Conservation (phyloP, 2,888 invertebrate species). For the Melieria crassipennis region DNA sequence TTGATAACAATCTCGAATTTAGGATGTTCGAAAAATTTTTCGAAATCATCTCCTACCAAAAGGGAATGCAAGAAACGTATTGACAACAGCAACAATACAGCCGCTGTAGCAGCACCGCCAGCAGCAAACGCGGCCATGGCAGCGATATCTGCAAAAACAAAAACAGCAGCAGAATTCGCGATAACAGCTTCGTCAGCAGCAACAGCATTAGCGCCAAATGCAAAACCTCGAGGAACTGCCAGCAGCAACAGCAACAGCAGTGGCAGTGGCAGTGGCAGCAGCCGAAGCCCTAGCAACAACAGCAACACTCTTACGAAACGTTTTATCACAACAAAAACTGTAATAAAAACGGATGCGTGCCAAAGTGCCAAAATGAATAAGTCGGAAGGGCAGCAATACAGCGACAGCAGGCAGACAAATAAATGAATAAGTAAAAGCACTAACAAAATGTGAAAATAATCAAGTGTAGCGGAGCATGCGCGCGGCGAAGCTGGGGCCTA, state of each 20-base stretch:
- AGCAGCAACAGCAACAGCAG: background rate
- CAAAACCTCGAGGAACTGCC: too few relatives aligned
- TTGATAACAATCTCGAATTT: conserved; percentile 30
- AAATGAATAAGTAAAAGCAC: too few relatives aligned
- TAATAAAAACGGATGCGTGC: background rate
- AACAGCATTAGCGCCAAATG: too few relatives aligned
- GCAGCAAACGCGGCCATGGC: too few relatives aligned
- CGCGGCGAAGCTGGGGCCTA: too few relatives aligned
- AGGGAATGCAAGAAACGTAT: too few relatives aligned
- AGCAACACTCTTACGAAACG: conserved; percentile 13
- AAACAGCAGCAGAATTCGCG: too few relatives aligned
- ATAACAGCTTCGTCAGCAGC: background rate
- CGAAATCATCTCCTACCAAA: conserved; percentile 31
- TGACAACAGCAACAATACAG: too few relatives aligned
- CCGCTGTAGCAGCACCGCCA: background rate
- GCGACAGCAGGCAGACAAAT: background rate
- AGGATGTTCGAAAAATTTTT: conserved; percentile 28
- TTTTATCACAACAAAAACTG: conserved; percentile 31
- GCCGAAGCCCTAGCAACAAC: background rate
- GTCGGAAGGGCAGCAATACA: background rate
- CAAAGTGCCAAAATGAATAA: background rate
- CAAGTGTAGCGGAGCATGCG: too few relatives aligned
- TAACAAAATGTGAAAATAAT: too few relatives aligned
- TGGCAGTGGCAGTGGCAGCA: background rate
- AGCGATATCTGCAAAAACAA: too few relatives aligned